Conservation (phyloP, 2,113 vertebrate genomes). For the Onychostoma macrolepis region DNA sequence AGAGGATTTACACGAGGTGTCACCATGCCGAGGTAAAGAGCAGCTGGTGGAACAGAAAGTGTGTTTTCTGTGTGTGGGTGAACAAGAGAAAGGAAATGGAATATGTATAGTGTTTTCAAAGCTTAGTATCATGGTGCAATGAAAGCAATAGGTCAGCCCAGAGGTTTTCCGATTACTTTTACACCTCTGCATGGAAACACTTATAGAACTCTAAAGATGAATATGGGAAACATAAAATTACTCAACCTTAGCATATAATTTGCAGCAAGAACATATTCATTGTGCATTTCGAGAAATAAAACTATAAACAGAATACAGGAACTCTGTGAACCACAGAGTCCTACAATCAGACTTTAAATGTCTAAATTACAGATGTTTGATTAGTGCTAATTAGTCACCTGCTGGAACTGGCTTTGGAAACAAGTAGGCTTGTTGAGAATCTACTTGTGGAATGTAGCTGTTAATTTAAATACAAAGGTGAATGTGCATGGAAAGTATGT, state of each 20-base stretch:
- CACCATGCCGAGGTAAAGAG: conserved; percentile 30
- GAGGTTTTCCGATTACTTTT: neutral
- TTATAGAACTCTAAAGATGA: neutral
- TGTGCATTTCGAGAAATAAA: neutral
- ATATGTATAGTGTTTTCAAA: conserved; percentile 22
- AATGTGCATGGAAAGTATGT: conserved; percentile 5
- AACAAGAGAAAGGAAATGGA: neutral
- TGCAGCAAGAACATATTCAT: neutral
- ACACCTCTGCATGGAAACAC: neutral
- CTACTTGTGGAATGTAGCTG: neutral
- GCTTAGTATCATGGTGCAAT: neutral
- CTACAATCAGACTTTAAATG: neutral
- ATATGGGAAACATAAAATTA: neutral
- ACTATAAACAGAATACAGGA: neutral
- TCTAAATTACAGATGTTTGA: neutral
- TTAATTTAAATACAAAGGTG: conserved; percentile 9
- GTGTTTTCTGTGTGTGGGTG: conserved; percentile 6
- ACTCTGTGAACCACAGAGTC: neutral
- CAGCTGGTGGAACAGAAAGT: conserved; percentile 18
- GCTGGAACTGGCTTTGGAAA: neutral
- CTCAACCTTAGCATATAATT: neutral
- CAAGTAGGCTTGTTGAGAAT: neutral
- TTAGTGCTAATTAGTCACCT: conserved; percentile 21
- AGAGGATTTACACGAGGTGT: conserved; percentile 28
- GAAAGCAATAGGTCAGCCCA: neutral